Evolutionary conservation across 1,140 invertebrate genomes (phyloP), one percentile per base, ranked within the genome.

Genomic region (Bombus waltoni): DNA sequence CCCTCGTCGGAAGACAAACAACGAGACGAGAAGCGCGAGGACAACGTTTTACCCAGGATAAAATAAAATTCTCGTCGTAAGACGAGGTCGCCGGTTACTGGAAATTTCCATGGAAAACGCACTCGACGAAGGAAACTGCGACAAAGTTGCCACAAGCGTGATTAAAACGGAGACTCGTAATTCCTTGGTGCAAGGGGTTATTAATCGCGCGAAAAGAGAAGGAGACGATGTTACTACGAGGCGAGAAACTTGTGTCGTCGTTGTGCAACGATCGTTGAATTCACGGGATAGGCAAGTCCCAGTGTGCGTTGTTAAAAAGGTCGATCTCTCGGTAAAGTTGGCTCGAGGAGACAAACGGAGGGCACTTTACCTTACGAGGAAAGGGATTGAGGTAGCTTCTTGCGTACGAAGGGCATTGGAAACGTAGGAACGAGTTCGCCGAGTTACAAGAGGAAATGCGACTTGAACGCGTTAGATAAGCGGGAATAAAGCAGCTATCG

Each of bases 261-360:
- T 32, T 13, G 5, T 0, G n/a, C 2, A 35, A 57, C 62, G 1
- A 44, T 40, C 32, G 44, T 28, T 0, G 38, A 78, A 83, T n/a
- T 59, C 10, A 0, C 3, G 6, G 5, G 73, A 11, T 13, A 53
- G 40, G 76, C 28, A 22, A 42, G 53, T 85, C 83, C 76, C 76
- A 44, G 66, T 40, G 83, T 79, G 83, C 76, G 65, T 85, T 80
- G 80, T 85, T 73, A 85, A 80, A 73, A 62, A 85, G 57, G 83
- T 73, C 83, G 66, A 70, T 72, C 77, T 78, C 68, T 44, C 11
- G 65, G 47, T 22, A 32, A 38, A 80, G 18, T 15, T 25, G 66
- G 22, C 11, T 22, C 35, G 53, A 28, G 4, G 5, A 6, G 47
- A 5, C 18, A 53, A 53, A 53, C 18, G 18, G 22, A 22, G 47